Evolutionary conservation across 2,888 invertebrate genomes (phyloP), one percentile per base, ranked within the genome.

Genomic region (Ryuthela nishihirai): DNA sequence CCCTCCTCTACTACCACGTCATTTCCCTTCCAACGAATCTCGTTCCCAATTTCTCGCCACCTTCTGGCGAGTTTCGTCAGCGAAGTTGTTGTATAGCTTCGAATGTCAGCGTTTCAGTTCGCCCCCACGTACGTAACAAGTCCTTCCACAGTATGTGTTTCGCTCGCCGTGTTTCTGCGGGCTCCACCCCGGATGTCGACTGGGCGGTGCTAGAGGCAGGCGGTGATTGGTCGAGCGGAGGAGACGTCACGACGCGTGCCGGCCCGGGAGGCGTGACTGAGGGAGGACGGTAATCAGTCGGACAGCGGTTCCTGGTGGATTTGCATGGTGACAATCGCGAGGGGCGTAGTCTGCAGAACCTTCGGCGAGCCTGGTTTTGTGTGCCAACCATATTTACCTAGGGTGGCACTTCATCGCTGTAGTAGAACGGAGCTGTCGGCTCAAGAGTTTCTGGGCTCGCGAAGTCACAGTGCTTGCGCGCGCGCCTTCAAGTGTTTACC

Each of bases 301-400:
- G 54, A 32, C 39, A 29, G 39, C 29, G 20, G 34, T 35, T 29
- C 35, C 35, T 38, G 52, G 44, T 38, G 48, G 53, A 59, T 59
- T 59, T 53, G 53, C 53, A 59, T 59, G 59, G 40, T 24, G 34
- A 34, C 34, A 34, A 34, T 34, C n/a, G 34, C 34, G 59, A 48
- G 48, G 59, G 59, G 58, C 52, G 52, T 52, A 50, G 50, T 42
- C 34, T 45, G 34, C 36, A 46, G 39, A 25, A 17, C 50, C 20
- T 45, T 40, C 40, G 45, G 56, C 35, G 54, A 54, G 47, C 47
- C 47, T 36, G 56, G 56, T 52, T 58, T 58, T 58, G 56, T 58
- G 56, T 58, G 56, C 56, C 56, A 46, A 41, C 56, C 56, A 50
- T 58, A 58, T 58, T 58, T 58, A 58, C 56, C 56, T 46, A 58